Evolutionary conservation across 2,888 invertebrate genomes (phyloP), one percentile per base, ranked within the genome.

Genomic region (Brachypalpus laphriformis): DNA sequence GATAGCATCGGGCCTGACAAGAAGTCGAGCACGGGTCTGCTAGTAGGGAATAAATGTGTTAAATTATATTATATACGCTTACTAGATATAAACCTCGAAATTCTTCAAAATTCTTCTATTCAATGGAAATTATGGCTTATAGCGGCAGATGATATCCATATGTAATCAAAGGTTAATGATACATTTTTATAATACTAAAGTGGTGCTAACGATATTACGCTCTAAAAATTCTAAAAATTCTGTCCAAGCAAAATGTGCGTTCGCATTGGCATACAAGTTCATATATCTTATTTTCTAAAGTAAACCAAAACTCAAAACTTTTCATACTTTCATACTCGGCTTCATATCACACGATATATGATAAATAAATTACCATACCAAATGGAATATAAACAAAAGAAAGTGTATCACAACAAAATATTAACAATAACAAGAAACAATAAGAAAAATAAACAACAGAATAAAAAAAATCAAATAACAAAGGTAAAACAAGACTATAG

Each of bases 401-500:
- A 66, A 11, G 47, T 47, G 34, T 71, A 61, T 56, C 20, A 37
- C n/a, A 42, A 45, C 42, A 45, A 70, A 56, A 57, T 51, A 51
- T 66, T 56, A 47, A 68, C 14, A 28, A 22, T 31, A 45, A 63
- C 31, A 65, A 0, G 40, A 68, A 65, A 40, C 47, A 78, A 65
- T 49, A 61, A 22, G 31, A 65, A 34, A 72, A 31, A 51, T 57
- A 61, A 61, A 49, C 49, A 72, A 49, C 25, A 42, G 16, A 45
- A 9, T 56, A 70, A 28, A 42, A 42, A 71, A n/a, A 40, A 42
- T 37, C 28, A 70, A 65, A 47, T 34, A 72, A 57, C 42, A 75
- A 77, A 86, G 81, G 78, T 85, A 86, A 86, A 70, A 75, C 31
- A 76, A 68, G 61, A 31, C 56, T 47, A 56, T 45, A 49, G 54